A percentile compares a stretch with the other conserved stretches of the same genome.
Conservation (phyloP, 2,113 vertebrate genomes). For the Protobothrops mucrosquamatus region DNA sequence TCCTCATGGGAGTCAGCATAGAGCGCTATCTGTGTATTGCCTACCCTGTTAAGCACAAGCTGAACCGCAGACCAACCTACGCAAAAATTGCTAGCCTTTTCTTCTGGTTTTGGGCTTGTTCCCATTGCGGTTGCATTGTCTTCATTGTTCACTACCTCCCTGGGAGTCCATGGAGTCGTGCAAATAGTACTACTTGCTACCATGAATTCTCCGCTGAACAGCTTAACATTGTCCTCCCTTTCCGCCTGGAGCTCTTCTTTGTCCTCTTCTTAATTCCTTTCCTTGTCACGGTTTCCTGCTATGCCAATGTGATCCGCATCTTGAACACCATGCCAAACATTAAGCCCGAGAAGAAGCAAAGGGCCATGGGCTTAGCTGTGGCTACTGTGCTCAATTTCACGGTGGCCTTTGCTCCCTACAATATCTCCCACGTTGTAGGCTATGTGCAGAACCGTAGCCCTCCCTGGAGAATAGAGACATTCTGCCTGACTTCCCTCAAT, state of each 20-base stretch:
- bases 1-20: slow-evolving; percentile 81
- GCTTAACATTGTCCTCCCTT: slow-evolving; percentile 18
- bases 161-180: slow-evolving; percentile 65
- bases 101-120: slow-evolving; percentile 75
- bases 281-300: slow-evolving; percentile 65
- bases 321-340: slow-evolving; percentile 59
- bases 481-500: slow-evolving; percentile 83
- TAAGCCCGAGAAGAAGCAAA: slow-evolving; percentile 43
- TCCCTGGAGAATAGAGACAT: slow-evolving; percentile 72
- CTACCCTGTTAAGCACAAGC: slow-evolving; percentile 79
- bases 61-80: slow-evolving; percentile 74
- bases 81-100: slow-evolving; percentile 75
- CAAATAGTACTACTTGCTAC: slow-evolving; percentile 43
- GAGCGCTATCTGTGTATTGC: slow-evolving; percentile 86
- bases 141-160: slow-evolving; percentile 67
- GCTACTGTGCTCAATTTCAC: slow-evolving; percentile 65
- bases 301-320: slow-evolving; percentile 60
- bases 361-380: slow-evolving; percentile 59
- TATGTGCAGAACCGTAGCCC: slow-evolving; percentile 58
- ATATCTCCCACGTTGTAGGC: slow-evolving; percentile 85
- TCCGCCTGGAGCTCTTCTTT: slow-evolving; percentile 64
- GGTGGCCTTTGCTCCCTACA: slow-evolving; percentile 79
- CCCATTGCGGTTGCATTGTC: slow-evolving; percentile 76
- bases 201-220: slow-evolving; percentile 21
- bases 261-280: slow-evolving; percentile 65